These are phyloP conservation scores for Eristalinus sepulchralis DNA, from an alignment of 2,888 invertebrate species.

Conservation along the genomic window DNA sequence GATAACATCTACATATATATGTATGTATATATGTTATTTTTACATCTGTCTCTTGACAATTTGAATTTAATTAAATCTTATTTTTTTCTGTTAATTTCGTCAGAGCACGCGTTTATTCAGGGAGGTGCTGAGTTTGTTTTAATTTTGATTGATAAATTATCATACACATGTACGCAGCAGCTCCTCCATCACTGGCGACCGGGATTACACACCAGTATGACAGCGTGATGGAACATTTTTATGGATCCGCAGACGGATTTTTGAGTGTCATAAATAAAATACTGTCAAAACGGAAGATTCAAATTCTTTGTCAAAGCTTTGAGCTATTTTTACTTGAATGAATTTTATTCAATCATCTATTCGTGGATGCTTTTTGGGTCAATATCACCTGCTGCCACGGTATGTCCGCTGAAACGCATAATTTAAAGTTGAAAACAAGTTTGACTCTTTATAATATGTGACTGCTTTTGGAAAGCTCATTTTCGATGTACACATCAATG, in stretches of 20 bases:
- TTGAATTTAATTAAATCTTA: neutral
- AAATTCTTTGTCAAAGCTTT: neutral
- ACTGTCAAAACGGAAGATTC: neutral
- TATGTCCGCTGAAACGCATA: neutral
- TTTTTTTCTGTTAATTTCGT: neutral
- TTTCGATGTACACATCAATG: neutral
- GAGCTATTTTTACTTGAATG: neutral
- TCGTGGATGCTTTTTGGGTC: neutral
- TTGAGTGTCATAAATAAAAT: neutral
- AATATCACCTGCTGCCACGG: neutral
- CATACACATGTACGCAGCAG: neutral
- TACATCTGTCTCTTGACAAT: neutral
- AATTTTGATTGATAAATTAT: constrained; percentile 2
- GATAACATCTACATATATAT: too few relatives aligned
- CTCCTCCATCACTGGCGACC: neutral
- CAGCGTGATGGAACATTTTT: constrained; percentile 15
- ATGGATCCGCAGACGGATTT: neutral
- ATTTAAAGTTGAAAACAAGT: neutral
- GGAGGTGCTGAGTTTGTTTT: constrained; percentile 3
- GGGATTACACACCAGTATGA: neutral
- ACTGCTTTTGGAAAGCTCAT: neutral
- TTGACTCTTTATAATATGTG: neutral
- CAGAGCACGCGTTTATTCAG: neutral
- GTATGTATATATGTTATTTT: too few relatives aligned
- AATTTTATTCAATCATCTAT: neutral